Percentiles rank a stretch among this genome's conserved stretches.
These are phyloP conservation scores for Acanthaster planci DNA, from an alignment of 35 echinoderm and acorn worm species.

Conservation along the genomic window DNA sequence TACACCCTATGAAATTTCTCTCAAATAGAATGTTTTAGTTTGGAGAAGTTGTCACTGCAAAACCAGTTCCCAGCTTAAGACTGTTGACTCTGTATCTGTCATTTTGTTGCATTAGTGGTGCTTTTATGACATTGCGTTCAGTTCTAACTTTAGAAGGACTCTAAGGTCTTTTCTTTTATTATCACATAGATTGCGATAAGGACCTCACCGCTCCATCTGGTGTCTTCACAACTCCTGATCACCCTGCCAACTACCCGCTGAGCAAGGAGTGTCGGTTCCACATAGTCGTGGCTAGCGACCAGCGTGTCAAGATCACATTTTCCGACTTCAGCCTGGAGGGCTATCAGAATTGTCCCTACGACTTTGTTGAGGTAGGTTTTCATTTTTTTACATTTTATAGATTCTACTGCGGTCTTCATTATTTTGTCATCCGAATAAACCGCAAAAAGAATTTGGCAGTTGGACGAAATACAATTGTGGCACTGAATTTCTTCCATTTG, in stretches of 20 bases:
- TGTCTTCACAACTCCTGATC: constrained; percentile 55
- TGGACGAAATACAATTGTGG: too few relatives aligned
- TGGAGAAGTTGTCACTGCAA: too few relatives aligned
- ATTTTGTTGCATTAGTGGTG: too few relatives aligned
- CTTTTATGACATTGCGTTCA: too few relatives aligned
- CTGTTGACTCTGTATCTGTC: too few relatives aligned
- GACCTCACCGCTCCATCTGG: constrained; percentile 42
- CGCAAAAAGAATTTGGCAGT: too few relatives aligned
- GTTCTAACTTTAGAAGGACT: not conserved
- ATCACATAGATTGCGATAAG: constrained; percentile 58
- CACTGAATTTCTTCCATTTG: too few relatives aligned
- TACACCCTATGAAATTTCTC: too few relatives aligned
- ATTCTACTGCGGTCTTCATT: too few relatives aligned
- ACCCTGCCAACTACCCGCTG: constrained; percentile 66
- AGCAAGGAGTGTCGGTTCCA: constrained; percentile 26
- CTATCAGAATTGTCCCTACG: constrained; percentile 49
- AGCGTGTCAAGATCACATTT: constrained; percentile 54
- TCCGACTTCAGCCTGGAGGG: constrained; percentile 64
- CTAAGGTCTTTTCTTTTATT: not conserved
- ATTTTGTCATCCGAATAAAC: too few relatives aligned
- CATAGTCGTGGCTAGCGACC: constrained; percentile 37
- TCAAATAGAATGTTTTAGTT: too few relatives aligned
- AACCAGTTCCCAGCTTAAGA: too few relatives aligned
- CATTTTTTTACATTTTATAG: not conserved
- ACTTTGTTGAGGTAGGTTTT: constrained; percentile 49